Evolutionary conservation across 2,888 invertebrate species (phyloP), one percentile per base, ranked within the genome.

Genomic region (Andrena trimmerana): DNA sequence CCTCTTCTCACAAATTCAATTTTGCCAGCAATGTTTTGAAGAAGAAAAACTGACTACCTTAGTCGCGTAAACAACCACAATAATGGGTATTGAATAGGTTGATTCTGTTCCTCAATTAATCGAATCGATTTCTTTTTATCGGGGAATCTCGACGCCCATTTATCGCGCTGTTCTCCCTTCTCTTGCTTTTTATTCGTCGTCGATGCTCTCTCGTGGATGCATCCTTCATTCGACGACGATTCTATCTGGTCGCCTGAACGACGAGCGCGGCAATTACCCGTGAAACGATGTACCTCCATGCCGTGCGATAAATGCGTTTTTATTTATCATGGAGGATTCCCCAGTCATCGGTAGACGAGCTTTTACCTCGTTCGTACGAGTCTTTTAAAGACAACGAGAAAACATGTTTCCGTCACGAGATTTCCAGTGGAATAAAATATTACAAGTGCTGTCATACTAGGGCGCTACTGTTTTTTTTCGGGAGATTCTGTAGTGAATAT

Each of bases 181-280:
- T 60, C 60, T 16, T 8, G 33, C n/a, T 20, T 62, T 33, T 33
- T 13, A 20, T 62, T 20, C 33, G 33, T 36, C 33, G n/a, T n/a
- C 20, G 20, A 36, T 20, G 20, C 62, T 33, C 33, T 33, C 62
- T 13, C 6, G 50, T 2, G 29, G 8, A n/a, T 48, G 48, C 48
- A 50, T 48, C 29, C 52, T 67, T 31, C 50, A 31, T 67, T 67
- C 16, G 7, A 29, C 52, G 29, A 6, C 13, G 27, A 29, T 52
- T 50, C 29, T 27, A 27, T 50, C 29, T 27, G 27, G 16, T 24
- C 7, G 50, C 1, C 20, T 8, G n/a, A 50, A 16, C 24, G 48
- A 66, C 29, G 27, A 67, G 29, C 29, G 50, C 24, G 48, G n/a
- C 31, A 67, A 67, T 67, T 29, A 67, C 31, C 66, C 7, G 66